Percentiles rank a stretch among this genome's conserved stretches.
These are phyloP conservation scores for Podiceps cristatus DNA, from an alignment of 2,113 vertebrate genomes.

Conservation along the genomic window DNA sequence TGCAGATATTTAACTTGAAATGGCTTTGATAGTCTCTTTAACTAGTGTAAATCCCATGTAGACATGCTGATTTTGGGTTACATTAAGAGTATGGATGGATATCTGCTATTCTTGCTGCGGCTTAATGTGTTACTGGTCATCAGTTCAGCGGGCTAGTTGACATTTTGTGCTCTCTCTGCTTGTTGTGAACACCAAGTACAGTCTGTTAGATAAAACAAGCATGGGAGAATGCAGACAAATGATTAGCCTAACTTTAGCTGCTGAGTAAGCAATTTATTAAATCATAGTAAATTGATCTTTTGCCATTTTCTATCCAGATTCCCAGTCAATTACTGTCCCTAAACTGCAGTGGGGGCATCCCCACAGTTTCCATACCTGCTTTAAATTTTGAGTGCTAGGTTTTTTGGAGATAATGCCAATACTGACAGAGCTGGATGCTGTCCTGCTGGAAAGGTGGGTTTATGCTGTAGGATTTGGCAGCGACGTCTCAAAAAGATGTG, in stretches of 20 bases:
- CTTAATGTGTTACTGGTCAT: not conserved
- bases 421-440: not conserved
- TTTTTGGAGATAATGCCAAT: not conserved
- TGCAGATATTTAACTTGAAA: not conserved
- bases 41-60: not conserved
- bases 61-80: not conserved
- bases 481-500: not conserved
- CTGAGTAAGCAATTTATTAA: not conserved
- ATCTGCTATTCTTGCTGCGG: not conserved
- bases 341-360: not conserved
- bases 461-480: not conserved
- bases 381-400: not conserved
- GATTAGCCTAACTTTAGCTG: not conserved
- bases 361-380: not conserved
- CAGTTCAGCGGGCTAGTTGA: not conserved
- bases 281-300: not conserved
- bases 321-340: not conserved
- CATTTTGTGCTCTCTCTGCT: not conserved
- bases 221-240: not conserved
- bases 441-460: not conserved
- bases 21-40: not conserved
- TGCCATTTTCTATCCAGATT: not conserved
- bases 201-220: not conserved
- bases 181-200: not conserved
- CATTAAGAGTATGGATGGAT: not conserved